Evolutionary conservation across 2,797 vertebrate genomes (phyloP).

Genomic region (Yasuhikotakia modesta): DNA sequence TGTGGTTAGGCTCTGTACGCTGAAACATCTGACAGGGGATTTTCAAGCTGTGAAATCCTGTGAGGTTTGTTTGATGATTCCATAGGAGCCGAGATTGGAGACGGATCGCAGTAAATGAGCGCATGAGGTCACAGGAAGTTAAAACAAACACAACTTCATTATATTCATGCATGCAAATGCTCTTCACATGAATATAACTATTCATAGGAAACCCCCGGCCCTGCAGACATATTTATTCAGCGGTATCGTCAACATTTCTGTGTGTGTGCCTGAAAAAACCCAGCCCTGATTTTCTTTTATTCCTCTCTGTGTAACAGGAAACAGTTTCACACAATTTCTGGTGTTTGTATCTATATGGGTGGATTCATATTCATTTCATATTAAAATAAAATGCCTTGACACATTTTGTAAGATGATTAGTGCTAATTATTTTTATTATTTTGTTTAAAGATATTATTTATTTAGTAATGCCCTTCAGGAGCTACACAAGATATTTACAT

Average conservation of each 20-base stretch:
- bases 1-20: slow-evolving; percentile 6
- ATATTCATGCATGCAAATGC: slow-evolving; percentile 46
- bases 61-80: slow-evolving; percentile 14
- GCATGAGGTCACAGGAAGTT: slow-evolving; percentile 19
- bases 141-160: slow-evolving; percentile 35
- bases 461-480: too few species aligned
- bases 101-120: slow-evolving; percentile 35
- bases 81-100: slow-evolving; percentile 4
- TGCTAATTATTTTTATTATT: too few species aligned
- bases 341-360: too few species aligned
- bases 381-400: too few species aligned
- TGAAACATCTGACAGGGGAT: background rate
- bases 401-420: too few species aligned
- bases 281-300: slow-evolving; percentile 12
- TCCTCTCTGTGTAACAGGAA: slow-evolving; percentile 18
- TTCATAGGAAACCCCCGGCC: slow-evolving; percentile 25
- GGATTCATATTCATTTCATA: too few species aligned
- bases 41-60: background rate
- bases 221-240: slow-evolving; percentile 29
- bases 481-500: too few species aligned
- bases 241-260: slow-evolving; percentile 21
- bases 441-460: too few species aligned
- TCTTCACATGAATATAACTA: slow-evolving; percentile 12
- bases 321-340: background rate
- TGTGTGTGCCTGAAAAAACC: slow-evolving; percentile 9